Percentiles rank a stretch among this genome's conserved stretches.
Conservation (phyloP, 2,797 vertebrate species). For the Falco rusticolus region DNA sequence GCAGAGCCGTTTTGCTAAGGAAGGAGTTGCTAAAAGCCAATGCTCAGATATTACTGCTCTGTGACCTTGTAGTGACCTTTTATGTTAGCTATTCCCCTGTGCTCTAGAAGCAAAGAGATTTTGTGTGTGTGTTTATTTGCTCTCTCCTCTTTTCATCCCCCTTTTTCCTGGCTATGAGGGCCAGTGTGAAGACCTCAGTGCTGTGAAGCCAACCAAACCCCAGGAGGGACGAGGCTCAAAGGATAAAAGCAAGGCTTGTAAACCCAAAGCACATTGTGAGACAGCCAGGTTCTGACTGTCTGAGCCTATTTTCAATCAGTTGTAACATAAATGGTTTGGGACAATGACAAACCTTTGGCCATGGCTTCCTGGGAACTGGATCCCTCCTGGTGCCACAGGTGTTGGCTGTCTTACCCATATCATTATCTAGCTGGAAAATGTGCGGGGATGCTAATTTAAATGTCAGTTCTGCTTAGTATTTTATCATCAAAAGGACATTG, state of each 20-base stretch:
- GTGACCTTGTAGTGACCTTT: background rate
- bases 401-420: slow-evolving; percentile 21
- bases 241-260: background rate
- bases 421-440: slow-evolving; percentile 46
- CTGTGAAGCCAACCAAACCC: background rate
- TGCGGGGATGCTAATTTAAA: slow-evolving; percentile 56
- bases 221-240: background rate
- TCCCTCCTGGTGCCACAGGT: slow-evolving; percentile 27
- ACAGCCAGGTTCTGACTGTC: background rate
- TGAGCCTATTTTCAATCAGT: slow-evolving; percentile 1
- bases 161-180: background rate
- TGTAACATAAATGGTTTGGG: slow-evolving; percentile 17
- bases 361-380: background rate
- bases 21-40: background rate
- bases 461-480: slow-evolving; percentile 49
- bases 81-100: background rate
- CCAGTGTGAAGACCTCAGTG: accelerated
- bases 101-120: background rate
- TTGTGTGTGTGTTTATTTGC: background rate
- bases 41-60: background rate
- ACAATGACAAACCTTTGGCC: slow-evolving; percentile 28
- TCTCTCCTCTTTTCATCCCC: background rate
- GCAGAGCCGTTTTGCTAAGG: background rate
- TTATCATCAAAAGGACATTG: slow-evolving; percentile 34
- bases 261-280: background rate